These are phyloP conservation scores for Tenthredo amoena DNA, from an alignment of 2,888 invertebrate species.

Conservation along the genomic window DNA sequence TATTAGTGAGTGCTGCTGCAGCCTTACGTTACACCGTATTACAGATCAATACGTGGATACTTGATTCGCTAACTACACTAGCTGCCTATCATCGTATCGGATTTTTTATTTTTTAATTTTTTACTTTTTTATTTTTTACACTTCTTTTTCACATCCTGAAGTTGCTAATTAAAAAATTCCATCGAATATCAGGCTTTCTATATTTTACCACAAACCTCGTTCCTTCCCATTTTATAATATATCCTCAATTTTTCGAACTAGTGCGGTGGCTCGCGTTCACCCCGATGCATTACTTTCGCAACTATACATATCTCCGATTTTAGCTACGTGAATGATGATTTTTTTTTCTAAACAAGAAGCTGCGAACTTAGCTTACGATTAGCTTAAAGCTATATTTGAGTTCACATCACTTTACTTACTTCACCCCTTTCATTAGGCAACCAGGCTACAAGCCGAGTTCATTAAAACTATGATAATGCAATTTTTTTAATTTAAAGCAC, in stretches of 20 bases:
- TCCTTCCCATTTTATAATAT: no score
- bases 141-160: background rate
- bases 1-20: background rate
- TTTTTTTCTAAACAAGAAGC: background rate
- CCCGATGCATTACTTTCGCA: no score
- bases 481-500: slow-evolving; percentile 59
- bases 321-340: no score
- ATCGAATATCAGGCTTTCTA: slow-evolving; percentile 70
- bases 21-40: slow-evolving; percentile 12
- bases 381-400: slow-evolving; percentile 5
- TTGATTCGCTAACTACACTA: background rate
- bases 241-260: no score
- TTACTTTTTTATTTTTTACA: background rate
- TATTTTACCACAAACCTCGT: background rate
- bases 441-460: background rate
- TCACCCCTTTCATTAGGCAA: no score
- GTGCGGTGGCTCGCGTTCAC: no score
- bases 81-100: slow-evolving; percentile 60
- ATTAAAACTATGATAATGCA: slow-evolving; percentile 57
- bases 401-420: background rate
- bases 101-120: slow-evolving; percentile 52
- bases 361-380: background rate
- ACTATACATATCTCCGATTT: no score
- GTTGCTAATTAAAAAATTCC: slow-evolving; percentile 74
- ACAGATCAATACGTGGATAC: slow-evolving; percentile 43